Evolutionary conservation across 2,888 invertebrate species (phyloP).

Genomic region (Sesia apiformis): DNA sequence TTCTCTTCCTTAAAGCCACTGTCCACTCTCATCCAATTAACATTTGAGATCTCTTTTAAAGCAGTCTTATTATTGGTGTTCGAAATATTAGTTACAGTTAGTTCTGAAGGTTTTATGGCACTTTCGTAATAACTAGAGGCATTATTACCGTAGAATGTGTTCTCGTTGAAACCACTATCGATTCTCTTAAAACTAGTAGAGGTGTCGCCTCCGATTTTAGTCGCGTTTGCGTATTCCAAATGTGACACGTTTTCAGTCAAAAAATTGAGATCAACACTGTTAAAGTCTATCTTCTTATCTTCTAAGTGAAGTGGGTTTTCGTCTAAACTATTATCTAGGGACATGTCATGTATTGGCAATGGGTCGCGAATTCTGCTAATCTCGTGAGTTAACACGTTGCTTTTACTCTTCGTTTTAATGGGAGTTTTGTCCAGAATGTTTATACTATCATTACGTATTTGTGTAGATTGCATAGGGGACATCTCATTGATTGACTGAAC

Average conservation of each 20-base stretch:
- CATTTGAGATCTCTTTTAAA: conserved; percentile 59
- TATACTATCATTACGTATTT: conserved; percentile 20
- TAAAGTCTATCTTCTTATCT: conserved; percentile 61
- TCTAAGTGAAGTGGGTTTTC: conserved; percentile 51
- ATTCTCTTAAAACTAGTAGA: conserved; percentile 53
- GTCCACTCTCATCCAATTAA: conserved; percentile 62
- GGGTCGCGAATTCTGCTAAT: conserved; percentile 59
- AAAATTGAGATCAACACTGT: conserved; percentile 62
- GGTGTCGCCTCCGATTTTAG: conserved; percentile 34
- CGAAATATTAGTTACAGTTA: conserved; percentile 48
- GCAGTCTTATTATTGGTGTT: conserved; percentile 33
- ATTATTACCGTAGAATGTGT: conserved; percentile 55
- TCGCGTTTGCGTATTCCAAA: conserved; percentile 33
- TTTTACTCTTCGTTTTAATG: conserved; percentile 44
- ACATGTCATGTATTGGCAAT: conserved; percentile 48
- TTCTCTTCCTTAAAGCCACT: conserved; percentile 67
- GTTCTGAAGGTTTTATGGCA: conserved; percentile 68
- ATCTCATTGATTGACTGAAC: conserved; percentile 23
- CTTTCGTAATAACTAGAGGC: conserved; percentile 66
- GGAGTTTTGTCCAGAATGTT: conserved; percentile 47
- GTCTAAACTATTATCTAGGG: conserved; percentile 56
- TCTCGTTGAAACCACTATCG: conserved; percentile 63
- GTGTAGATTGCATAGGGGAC: conserved; percentile 30
- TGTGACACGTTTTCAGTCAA: conserved; percentile 56
- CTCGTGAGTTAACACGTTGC: conserved; percentile 39